phyloP scores from a whole-genome alignment of 2,888 invertebrate genomes.

The Augochlorella aurata region DNA sequence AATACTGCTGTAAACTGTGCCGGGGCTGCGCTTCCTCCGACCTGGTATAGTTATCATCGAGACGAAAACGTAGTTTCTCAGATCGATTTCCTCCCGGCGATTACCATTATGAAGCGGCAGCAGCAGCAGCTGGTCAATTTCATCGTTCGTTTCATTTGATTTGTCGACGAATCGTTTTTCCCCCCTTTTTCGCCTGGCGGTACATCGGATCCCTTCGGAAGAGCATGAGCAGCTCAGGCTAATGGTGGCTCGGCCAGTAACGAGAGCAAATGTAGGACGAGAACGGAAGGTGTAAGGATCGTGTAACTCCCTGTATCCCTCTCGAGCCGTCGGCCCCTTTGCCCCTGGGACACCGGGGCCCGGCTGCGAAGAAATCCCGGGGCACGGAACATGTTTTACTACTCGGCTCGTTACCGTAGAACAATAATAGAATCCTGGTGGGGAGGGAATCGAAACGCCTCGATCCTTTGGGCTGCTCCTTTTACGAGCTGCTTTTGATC shows the following conservation, averaged over 20 bases:
- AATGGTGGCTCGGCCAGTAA: conserved; percentile 28
- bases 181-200: not conserved
- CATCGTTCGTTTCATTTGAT: conserved; percentile 39
- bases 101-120: conserved; percentile 10
- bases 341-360: conserved; percentile 9
- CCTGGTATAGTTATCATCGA: conserved; percentile 7
- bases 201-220: conserved; percentile 19
- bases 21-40: not conserved
- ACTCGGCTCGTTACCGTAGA: conserved; percentile 49
- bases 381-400: conserved; percentile 43
- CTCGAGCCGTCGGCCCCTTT: not conserved
- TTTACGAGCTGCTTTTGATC: conserved; percentile 20
- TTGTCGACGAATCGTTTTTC: conserved; percentile 41
- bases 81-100: conserved; percentile 28
- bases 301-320: conserved; percentile 52
- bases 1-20: not conserved
- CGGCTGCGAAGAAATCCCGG: conserved; percentile 25
- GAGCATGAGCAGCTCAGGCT: not conserved
- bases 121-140: conserved; percentile 30
- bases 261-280: conserved; percentile 50
- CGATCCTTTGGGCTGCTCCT: conserved; percentile 2
- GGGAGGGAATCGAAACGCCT: conserved; percentile 15
- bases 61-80: not conserved
- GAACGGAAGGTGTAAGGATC: conserved; percentile 41
- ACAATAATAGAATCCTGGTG: conserved; percentile 48